These are phyloP conservation scores for Sylvietta virens DNA, from an alignment of 2,113 vertebrate genomes.

Conservation along the genomic window DNA sequence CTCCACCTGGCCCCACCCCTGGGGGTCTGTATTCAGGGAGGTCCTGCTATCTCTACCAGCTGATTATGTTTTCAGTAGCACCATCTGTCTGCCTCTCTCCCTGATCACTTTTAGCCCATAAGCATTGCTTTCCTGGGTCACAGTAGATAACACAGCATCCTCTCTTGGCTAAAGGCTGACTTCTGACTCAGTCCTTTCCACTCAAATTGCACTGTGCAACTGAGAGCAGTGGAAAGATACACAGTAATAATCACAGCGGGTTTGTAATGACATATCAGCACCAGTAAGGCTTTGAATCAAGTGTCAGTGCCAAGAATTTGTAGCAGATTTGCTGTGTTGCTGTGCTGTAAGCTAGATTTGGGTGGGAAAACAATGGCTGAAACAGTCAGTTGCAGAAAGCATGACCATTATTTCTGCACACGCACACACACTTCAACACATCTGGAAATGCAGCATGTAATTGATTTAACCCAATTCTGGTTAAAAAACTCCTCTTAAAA, in stretches of 20 bases:
- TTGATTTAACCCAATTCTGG: neutral
- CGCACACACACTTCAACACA: neutral
- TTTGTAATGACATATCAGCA: neutral
- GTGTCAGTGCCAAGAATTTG: neutral
- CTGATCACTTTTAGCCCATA: neutral
- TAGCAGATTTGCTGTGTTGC: neutral
- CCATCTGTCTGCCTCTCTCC: conserved; percentile 30
- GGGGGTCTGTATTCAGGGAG: neutral
- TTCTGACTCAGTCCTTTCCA: conserved; percentile 30
- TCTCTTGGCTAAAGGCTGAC: conserved; percentile 19
- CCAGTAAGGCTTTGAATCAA: conserved; percentile 4
- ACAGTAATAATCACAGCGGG: neutral
- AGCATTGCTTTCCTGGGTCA: neutral
- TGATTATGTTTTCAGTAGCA: neutral
- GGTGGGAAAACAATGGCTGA: neutral
- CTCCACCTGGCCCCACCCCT: neutral
- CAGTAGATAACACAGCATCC: neutral
- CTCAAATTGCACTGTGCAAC: neutral
- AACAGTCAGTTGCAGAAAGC: neutral
- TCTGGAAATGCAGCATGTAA: neutral
- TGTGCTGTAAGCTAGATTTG: neutral
- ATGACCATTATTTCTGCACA: neutral
- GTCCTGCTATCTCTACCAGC: neutral
- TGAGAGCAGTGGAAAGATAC: neutral
- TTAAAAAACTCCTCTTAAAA: neutral